These are phyloP conservation scores for Brachypalpus laphriformis DNA, from an alignment of 2,888 invertebrate genomes.

Conservation along the genomic window DNA sequence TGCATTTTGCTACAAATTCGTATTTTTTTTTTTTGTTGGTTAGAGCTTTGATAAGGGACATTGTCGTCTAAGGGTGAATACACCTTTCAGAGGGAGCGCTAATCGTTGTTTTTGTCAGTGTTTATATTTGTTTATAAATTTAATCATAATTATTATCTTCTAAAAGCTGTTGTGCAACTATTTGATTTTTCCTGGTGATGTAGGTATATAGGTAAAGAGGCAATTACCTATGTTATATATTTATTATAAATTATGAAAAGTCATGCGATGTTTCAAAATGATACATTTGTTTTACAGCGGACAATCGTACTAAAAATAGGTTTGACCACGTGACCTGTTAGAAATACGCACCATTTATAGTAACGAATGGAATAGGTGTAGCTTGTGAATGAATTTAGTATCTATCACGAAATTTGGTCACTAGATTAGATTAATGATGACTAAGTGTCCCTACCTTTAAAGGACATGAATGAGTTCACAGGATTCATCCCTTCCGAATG, in stretches of 20 bases:
- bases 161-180: not conserved
- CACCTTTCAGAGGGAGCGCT: not conserved
- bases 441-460: not conserved
- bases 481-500: no score
- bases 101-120: not conserved
- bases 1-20: not conserved
- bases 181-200: not conserved
- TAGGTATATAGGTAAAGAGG: not conserved
- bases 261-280: not conserved
- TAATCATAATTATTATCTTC: not conserved
- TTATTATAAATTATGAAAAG: constrained; percentile 10
- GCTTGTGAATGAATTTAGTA: not conserved
- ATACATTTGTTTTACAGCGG: not conserved
- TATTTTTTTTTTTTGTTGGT: no score
- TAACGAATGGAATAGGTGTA: not conserved
- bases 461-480: not conserved
- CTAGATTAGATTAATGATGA: no score
- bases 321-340: not conserved
- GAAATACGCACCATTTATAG: not conserved
- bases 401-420: not conserved
- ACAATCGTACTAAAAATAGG: not conserved
- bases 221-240: not conserved
- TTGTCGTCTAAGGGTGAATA: constrained; percentile 19
- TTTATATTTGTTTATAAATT: not conserved
- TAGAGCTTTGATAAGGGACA: not conserved